phyloP scores from a whole-genome alignment of 2,888 invertebrate species.

The Drosophila ustulata region DNA sequence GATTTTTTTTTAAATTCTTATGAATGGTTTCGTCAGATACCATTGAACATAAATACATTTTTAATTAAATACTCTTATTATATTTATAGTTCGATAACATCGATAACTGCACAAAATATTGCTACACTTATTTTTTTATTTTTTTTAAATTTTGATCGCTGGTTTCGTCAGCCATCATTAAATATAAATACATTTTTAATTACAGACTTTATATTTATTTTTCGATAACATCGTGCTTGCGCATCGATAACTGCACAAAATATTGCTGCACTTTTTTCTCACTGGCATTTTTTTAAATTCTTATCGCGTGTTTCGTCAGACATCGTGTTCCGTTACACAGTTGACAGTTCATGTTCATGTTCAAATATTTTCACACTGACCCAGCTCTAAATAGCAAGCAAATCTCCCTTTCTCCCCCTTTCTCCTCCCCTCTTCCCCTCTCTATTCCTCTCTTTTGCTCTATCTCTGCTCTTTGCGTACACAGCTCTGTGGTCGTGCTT shows the following conservation, averaged over 20 bases:
- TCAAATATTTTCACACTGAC: constrained; percentile 9
- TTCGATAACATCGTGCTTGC: background rate
- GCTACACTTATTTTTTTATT: no score
- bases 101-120: no score
- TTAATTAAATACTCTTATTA: no score
- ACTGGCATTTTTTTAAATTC: background rate
- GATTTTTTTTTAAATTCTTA: no score
- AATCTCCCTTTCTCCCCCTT: background rate
- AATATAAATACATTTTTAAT: no score
- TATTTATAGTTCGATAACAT: no score
- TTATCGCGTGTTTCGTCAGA: background rate
- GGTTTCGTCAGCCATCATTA: no score
- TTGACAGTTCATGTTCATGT: constrained; percentile 7
- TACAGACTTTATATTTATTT: background rate
- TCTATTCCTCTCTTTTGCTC: background rate
- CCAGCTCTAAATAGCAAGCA: background rate
- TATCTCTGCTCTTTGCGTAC: background rate
- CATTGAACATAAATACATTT: no score
- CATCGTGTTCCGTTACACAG: background rate
- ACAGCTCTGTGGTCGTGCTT: background rate
- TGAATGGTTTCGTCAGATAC: no score
- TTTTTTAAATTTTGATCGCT: no score
- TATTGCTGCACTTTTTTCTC: background rate
- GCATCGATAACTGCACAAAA: background rate
- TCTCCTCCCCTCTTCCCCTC: background rate